Evolutionary conservation across 2,113 vertebrate species (phyloP).

Genomic region (Gallinago paraguaiae): DNA sequence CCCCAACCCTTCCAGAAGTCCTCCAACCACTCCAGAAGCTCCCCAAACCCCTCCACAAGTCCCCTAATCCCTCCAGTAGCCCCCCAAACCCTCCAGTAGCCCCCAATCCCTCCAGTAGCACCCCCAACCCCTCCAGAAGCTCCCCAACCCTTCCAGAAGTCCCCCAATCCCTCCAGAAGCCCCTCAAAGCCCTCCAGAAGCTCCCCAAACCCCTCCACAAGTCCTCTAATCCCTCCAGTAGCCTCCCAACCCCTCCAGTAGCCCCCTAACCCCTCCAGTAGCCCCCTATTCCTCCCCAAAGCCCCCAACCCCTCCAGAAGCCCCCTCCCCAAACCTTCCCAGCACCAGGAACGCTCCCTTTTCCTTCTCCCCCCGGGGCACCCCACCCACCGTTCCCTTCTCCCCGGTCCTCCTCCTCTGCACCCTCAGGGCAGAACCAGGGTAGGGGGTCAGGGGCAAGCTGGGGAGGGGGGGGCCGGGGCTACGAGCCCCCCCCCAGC

Average conservation of each 20-base stretch:
- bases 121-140: too few relatives aligned
- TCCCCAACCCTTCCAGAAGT: too few relatives aligned
- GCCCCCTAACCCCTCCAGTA: background rate
- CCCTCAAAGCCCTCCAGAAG: background rate
- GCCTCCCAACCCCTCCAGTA: background rate
- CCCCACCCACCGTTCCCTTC: background rate
- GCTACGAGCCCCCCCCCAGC: rapidly evolving
- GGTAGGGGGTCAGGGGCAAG: background rate
- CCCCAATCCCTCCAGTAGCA: too few relatives aligned
- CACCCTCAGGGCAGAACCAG: background rate
- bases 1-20: too few relatives aligned
- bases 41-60: too few relatives aligned
- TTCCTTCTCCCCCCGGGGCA: background rate
- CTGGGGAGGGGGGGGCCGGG: too few relatives aligned
- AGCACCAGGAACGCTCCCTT: background rate
- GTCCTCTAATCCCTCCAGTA: too few relatives aligned
- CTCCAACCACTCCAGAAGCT: background rate
- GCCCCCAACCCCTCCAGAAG: background rate
- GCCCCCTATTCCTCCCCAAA: too few relatives aligned
- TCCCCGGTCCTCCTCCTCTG: background rate
- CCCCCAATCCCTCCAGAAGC: too few relatives aligned
- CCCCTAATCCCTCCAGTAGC: too few relatives aligned
- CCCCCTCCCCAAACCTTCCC: too few relatives aligned
- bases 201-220: background rate
- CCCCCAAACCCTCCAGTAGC: too few relatives aligned